Conservation (phyloP, 2,113 vertebrate species). For the Elephas maximus region DNA sequence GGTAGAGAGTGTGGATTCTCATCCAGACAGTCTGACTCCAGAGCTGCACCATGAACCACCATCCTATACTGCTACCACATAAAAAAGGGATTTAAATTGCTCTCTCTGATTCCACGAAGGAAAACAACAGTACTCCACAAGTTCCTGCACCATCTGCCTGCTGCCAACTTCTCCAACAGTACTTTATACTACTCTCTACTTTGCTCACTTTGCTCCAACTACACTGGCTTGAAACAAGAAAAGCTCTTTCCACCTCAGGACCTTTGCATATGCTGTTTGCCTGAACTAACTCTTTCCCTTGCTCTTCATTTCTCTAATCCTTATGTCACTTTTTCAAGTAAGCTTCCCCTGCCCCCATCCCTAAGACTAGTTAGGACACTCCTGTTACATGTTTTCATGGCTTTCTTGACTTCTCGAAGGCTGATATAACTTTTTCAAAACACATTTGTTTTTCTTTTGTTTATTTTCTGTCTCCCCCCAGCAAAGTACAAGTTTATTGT, state of each 20-base stretch:
- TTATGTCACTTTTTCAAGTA: neutral
- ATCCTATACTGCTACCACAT: neutral
- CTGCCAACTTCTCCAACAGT: neutral
- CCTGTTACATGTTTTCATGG: neutral
- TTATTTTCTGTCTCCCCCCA: neutral
- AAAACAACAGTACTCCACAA: constrained; percentile 31
- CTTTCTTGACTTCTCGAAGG: constrained; percentile 27
- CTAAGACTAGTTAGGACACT: neutral
- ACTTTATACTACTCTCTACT: neutral
- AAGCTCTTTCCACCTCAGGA: neutral
- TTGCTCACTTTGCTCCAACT: constrained; percentile 1
- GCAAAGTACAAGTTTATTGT: constrained; percentile 35
- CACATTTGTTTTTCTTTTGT: neutral
- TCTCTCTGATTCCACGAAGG: neutral
- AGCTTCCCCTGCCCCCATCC: neutral
- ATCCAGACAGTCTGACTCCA: neutral
- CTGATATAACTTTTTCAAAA: neutral
- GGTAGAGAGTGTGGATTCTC: neutral
- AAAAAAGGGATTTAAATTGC: neutral
- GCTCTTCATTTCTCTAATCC: neutral
- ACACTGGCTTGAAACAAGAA: neutral
- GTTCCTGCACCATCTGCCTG: neutral
- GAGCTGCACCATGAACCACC: neutral
- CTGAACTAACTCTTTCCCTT: neutral
- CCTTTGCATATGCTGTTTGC: neutral